Evolutionary conservation across 1,140 invertebrate genomes (phyloP).

Genomic region (Formica selysi): DNA sequence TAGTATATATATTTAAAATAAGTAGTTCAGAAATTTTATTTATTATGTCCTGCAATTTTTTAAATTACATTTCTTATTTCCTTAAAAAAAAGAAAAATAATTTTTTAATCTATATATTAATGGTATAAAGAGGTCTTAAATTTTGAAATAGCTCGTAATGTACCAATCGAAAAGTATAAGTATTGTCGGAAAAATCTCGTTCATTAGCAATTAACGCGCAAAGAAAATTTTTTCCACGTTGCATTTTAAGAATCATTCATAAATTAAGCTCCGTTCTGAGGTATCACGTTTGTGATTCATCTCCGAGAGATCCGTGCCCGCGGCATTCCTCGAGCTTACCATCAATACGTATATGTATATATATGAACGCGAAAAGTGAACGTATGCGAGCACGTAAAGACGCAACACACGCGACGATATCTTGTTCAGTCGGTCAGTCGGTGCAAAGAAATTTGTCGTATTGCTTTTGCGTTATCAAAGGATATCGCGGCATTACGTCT

Average conservation of each 20-base stretch:
- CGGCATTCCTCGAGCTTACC: neutral
- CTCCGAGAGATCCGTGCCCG: no score
- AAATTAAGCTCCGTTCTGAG: no score
- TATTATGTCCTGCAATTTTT: neutral
- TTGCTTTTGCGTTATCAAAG: constrained; percentile 37
- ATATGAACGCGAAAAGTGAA: neutral
- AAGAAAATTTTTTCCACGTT: neutral
- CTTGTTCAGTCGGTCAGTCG: constrained; percentile 24
- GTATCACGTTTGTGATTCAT: no score
- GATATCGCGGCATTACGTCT: constrained; percentile 20
- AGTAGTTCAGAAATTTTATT: neutral
- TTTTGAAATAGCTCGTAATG: neutral
- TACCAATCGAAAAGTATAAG: no score
- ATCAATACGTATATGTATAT: neutral
- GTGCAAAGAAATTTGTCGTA: constrained; percentile 16
- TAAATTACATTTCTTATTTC: neutral
- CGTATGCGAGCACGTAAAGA: neutral
- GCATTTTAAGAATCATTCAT: neutral
- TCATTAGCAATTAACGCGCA: constrained; percentile 14
- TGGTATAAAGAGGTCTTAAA: neutral
- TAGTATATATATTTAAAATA: no score
- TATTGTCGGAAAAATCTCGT: neutral
- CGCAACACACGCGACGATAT: constrained; percentile 20
- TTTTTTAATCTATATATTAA: neutral
- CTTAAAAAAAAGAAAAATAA: neutral